Percentiles rank a stretch among this genome's conserved stretches.
phyloP scores from a whole-genome alignment of 2,888 invertebrate species.

The Ommatoiulus sabulosus region DNA sequence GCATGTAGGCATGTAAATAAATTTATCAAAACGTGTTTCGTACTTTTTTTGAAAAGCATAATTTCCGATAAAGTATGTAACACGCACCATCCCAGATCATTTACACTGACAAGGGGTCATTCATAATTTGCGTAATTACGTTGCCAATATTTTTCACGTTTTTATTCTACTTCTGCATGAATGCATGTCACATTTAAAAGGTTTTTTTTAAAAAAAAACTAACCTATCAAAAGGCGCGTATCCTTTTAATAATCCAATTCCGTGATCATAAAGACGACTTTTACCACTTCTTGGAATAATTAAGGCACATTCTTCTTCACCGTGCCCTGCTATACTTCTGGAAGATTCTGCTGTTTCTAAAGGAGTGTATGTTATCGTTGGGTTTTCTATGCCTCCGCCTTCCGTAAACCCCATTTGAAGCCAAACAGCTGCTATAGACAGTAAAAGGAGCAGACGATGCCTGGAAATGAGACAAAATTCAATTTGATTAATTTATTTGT shows the following conservation, averaged over 20 bases:
- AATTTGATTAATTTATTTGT: not conserved
- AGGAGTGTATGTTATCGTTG: slow-evolving; percentile 54
- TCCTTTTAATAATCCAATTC: slow-evolving; percentile 53
- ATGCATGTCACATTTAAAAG: too few species aligned
- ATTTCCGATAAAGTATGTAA: too few species aligned
- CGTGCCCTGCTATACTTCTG: slow-evolving; percentile 24
- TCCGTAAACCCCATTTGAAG: slow-evolving; percentile 25
- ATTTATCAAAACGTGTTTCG: too few species aligned
- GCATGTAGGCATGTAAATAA: too few species aligned
- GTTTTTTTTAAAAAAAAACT: too few species aligned
- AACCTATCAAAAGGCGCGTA: slow-evolving; percentile 58
- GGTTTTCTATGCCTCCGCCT: slow-evolving; percentile 56
- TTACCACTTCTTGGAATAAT: slow-evolving; percentile 56
- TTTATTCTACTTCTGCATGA: too few species aligned
- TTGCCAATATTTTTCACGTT: too few species aligned
- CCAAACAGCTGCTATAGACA: slow-evolving; percentile 53
- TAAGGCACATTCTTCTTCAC: slow-evolving; percentile 53
- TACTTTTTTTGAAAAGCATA: too few species aligned
- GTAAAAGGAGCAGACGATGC: slow-evolving; percentile 35
- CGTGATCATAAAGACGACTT: slow-evolving; percentile 58
- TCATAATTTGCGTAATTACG: too few species aligned
- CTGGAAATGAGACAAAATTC: slow-evolving; percentile 10
- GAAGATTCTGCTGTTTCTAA: slow-evolving; percentile 56
- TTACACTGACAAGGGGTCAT: too few species aligned
- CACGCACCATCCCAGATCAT: too few species aligned